phyloP scores from a whole-genome alignment of 1,140 invertebrate genomes.

The Meloidogyne chitwoodi region DNA sequence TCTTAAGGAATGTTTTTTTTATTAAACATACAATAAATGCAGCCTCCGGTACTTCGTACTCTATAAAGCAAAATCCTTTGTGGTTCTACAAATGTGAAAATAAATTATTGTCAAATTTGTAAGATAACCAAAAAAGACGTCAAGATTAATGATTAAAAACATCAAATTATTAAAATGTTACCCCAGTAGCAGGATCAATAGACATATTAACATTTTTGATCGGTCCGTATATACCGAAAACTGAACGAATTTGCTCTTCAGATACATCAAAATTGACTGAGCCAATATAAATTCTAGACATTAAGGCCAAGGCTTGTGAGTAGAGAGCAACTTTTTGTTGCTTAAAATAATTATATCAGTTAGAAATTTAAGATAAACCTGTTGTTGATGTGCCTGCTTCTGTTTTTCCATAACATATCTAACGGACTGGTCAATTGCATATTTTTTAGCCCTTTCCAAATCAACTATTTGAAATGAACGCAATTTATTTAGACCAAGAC shows the following conservation, averaged over 20 bases:
- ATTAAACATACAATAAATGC: slow-evolving; percentile 78
- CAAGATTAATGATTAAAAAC: not conserved
- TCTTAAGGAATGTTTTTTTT: not conserved
- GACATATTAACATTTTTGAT: slow-evolving; percentile 99
- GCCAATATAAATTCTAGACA: slow-evolving; percentile 88
- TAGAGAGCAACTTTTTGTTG: slow-evolving; percentile 65
- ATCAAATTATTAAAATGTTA: slow-evolving; percentile 24
- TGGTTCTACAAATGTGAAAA: slow-evolving; percentile 70
- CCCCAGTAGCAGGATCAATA: slow-evolving; percentile 87
- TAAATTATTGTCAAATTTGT: not conserved
- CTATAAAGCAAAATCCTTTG: slow-evolving; percentile 99
- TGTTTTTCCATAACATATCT: slow-evolving; percentile 98
- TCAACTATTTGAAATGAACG: slow-evolving; percentile 78
- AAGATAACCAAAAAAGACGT: not conserved
- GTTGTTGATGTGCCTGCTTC: slow-evolving; percentile 92
- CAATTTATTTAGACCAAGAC: slow-evolving; percentile 67
- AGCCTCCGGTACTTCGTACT: slow-evolving; percentile 98
- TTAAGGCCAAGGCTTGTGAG: slow-evolving; percentile 65
- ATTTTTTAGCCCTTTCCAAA: slow-evolving; percentile 88
- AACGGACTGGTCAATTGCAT: slow-evolving; percentile 98
- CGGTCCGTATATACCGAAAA: slow-evolving; percentile 96
- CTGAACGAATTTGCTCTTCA: slow-evolving; percentile 93
- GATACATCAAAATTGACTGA: slow-evolving; percentile 98
- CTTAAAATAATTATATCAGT: slow-evolving; percentile 44
- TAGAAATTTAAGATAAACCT: slow-evolving; percentile 43